phyloP scores from a whole-genome alignment of 2,888 invertebrate genomes.

The Drosophila incognita region DNA sequence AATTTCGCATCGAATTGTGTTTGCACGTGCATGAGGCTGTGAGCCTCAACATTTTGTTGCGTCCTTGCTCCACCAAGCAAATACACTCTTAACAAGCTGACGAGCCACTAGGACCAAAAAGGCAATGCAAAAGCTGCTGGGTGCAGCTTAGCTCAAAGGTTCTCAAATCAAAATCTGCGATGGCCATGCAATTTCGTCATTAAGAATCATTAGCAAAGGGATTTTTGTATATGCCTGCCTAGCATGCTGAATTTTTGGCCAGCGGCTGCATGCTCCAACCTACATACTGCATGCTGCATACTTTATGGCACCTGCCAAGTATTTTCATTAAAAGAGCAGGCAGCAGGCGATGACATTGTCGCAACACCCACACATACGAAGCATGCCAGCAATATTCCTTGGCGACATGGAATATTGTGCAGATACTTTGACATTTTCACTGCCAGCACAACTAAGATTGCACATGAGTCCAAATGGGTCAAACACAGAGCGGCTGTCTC shows the following conservation, averaged over 20 bases:
- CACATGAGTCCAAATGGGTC: not conserved
- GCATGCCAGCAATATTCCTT: conserved; percentile 21
- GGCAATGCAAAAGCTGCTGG: conserved; percentile 2
- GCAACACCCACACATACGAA: conserved; percentile 14
- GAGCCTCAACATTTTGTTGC: conserved; percentile 3
- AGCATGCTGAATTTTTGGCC: conserved; percentile 51
- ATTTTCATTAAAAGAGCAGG: conserved; percentile 65
- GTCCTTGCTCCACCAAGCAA: conserved; percentile 40
- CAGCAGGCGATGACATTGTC: conserved; percentile 42
- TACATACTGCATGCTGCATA: conserved; percentile 63
- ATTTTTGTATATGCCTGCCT: conserved; percentile 35
- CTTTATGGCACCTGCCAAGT: conserved; percentile 55
- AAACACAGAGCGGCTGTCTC: not conserved
- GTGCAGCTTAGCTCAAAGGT: conserved; percentile 3
- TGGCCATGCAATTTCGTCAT: conserved; percentile 74
- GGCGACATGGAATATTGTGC: conserved; percentile 15
- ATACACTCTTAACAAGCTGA: conserved; percentile 61
- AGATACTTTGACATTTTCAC: conserved; percentile 12
- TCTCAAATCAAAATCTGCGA: conserved; percentile 23
- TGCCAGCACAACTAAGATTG: not conserved
- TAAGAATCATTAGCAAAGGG: conserved; percentile 76
- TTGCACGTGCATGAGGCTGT: conserved; percentile 38
- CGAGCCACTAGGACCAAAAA: conserved; percentile 7
- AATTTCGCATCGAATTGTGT: conserved; percentile 56
- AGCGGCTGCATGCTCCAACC: conserved; percentile 31